Evolutionary conservation across 2,113 vertebrate species (phyloP).

Genomic region (Phyllopteryx taeniolatus): DNA sequence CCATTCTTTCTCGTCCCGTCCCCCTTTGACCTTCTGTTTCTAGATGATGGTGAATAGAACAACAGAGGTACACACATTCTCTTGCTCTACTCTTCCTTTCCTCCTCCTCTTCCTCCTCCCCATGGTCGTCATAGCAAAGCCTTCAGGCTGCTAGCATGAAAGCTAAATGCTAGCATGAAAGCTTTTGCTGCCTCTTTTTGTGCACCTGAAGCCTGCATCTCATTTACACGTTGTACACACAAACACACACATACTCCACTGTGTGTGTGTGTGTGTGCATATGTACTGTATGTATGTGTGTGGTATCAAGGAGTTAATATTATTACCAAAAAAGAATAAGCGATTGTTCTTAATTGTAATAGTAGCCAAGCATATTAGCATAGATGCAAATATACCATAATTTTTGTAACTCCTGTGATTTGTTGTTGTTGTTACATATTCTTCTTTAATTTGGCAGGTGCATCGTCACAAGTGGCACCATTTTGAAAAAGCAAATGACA

Average conservation of each 20-base stretch:
- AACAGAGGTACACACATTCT: slow-evolving; percentile 88
- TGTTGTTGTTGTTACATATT: no score
- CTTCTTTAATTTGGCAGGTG: no score
- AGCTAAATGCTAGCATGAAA: slow-evolving; percentile 53
- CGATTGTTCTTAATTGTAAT: no score
- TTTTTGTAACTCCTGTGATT: no score
- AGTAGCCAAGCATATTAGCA: no score
- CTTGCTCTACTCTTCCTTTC: slow-evolving; percentile 3
- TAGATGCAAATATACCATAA: no score
- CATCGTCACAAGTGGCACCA: no score
- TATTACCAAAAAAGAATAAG: no score
- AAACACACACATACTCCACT: no score
- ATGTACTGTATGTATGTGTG: not conserved
- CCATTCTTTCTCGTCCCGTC: slow-evolving; percentile 69
- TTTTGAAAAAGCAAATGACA: no score
- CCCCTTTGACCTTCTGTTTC: slow-evolving; percentile 60
- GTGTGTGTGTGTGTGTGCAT: not conserved
- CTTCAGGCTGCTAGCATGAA: slow-evolving; percentile 56
- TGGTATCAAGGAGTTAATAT: no score
- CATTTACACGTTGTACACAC: not conserved
- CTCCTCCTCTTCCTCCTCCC: slow-evolving; percentile 2
- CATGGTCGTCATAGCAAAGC: slow-evolving; percentile 75
- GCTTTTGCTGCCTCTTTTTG: slow-evolving; percentile 40
- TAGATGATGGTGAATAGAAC: slow-evolving; percentile 99
- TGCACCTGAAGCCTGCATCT: slow-evolving; percentile 28